Percentiles rank a stretch among this genome's conserved stretches.
Conservation (phyloP, 2,888 invertebrate genomes). For the Clepsis dumicolana region DNA sequence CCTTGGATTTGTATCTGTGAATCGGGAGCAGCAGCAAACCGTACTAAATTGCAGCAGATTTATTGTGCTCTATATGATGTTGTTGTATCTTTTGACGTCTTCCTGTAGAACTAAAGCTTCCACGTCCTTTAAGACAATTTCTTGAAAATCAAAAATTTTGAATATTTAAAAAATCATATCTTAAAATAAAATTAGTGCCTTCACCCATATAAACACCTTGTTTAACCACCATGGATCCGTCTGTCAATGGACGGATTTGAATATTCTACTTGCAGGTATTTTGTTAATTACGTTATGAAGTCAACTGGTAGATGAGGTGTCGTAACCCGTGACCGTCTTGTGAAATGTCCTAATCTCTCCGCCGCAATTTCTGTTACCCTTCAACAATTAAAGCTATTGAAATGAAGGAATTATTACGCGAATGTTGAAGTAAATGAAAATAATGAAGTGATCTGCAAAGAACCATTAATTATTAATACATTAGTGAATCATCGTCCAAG, state of each 20-base stretch:
- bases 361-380: neutral
- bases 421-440: conserved; percentile 28
- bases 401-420: conserved; percentile 18
- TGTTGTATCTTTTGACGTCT: no score
- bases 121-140: no score
- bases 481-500: conserved; percentile 33
- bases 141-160: neutral
- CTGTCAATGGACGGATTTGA: conserved; percentile 24
- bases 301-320: neutral
- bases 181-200: conserved; percentile 2
- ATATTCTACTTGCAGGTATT: neutral
- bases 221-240: conserved; percentile 1
- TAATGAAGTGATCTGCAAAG: conserved; percentile 13
- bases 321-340: neutral
- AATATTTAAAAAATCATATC: no score
- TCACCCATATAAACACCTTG: conserved; percentile 10
- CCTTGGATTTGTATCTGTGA: no score
- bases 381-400: conserved; percentile 21
- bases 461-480: conserved; percentile 39
- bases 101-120: no score
- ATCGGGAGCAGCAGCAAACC: no score
- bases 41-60: neutral
- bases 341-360: neutral
- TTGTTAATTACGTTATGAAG: neutral
- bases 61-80: no score